These are phyloP conservation scores for Pseudopipra pipra DNA, from an alignment of 2,113 vertebrate genomes.

Conservation along the genomic window DNA sequence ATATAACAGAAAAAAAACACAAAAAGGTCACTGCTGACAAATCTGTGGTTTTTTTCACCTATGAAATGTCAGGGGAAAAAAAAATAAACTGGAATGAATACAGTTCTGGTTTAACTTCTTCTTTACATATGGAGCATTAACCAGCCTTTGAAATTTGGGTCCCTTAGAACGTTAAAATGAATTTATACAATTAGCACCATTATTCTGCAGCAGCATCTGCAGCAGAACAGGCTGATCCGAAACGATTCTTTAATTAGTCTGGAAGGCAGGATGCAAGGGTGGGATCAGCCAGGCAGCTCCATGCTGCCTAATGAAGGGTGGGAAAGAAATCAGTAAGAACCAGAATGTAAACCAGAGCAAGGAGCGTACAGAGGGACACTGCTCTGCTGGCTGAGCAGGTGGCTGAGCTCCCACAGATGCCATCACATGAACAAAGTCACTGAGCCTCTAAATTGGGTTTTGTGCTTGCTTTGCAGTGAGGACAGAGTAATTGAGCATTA, in stretches of 20 bases:
- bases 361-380: not conserved
- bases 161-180: not conserved
- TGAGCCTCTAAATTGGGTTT: slow-evolving; percentile 12
- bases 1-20: not conserved
- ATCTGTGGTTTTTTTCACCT: not conserved
- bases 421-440: not conserved
- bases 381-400: not conserved
- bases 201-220: slow-evolving; percentile 12
- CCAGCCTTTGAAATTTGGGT: not conserved
- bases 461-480: slow-evolving; percentile 83
- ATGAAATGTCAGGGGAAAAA: not conserved
- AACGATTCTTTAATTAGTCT: not conserved
- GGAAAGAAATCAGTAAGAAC: slow-evolving; percentile 4
- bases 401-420: not conserved
- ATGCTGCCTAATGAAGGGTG: not conserved
- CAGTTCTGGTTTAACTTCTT: not conserved
- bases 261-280: not conserved
- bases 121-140: not conserved
- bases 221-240: not conserved
- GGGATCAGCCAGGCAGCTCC: slow-evolving; percentile 6
- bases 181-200: not conserved
- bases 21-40: not conserved
- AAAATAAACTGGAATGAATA: not conserved
- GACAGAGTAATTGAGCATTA: slow-evolving; percentile 93
- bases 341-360: not conserved